A percentile compares a stretch with the other conserved stretches of the same genome.
Conservation (phyloP, 2,888 invertebrate genomes). For the Netelia inedita region DNA sequence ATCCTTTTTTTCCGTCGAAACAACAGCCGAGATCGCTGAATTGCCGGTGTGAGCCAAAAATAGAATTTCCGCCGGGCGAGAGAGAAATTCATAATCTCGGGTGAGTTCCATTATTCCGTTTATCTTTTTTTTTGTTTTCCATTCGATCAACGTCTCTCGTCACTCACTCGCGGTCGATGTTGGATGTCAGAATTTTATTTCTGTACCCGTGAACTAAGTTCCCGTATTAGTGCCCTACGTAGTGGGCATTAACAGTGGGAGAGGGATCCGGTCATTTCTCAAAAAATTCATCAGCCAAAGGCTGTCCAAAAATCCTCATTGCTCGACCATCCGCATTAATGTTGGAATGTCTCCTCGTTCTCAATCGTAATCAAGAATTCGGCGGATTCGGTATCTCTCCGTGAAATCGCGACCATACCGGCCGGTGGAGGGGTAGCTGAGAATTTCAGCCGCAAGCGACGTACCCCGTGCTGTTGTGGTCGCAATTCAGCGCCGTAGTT, state of each 20-base stretch:
- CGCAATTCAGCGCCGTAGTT: conserved; percentile 48
- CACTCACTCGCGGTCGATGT: background rate
- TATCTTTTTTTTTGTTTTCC: conserved; percentile 1
- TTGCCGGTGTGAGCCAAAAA: conserved; percentile 32
- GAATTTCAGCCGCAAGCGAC: conserved; percentile 28
- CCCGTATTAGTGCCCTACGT: background rate
- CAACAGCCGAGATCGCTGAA: conserved; percentile 12
- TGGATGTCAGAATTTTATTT: conserved; percentile 11
- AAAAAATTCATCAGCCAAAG: background rate
- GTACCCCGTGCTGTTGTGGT: conserved; percentile 21
- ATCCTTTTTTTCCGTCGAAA: background rate
- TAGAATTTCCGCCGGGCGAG: conserved; percentile 30
- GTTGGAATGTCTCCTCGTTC: background rate
- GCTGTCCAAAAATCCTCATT: conserved; percentile 8
- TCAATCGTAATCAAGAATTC: conserved; percentile 37
- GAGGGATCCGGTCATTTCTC: background rate
- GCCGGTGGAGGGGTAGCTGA: background rate
- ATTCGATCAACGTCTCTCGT: background rate
- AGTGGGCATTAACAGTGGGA: no score
- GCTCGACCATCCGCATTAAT: conserved; percentile 5
- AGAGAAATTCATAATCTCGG: conserved; percentile 24
- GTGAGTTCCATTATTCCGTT: conserved; percentile 8
- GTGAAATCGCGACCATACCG: background rate
- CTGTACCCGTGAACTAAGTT: background rate
- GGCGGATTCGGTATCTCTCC: background rate